phyloP scores from a whole-genome alignment of 2,797 vertebrate species.

The Myotis pilosus region DNA sequence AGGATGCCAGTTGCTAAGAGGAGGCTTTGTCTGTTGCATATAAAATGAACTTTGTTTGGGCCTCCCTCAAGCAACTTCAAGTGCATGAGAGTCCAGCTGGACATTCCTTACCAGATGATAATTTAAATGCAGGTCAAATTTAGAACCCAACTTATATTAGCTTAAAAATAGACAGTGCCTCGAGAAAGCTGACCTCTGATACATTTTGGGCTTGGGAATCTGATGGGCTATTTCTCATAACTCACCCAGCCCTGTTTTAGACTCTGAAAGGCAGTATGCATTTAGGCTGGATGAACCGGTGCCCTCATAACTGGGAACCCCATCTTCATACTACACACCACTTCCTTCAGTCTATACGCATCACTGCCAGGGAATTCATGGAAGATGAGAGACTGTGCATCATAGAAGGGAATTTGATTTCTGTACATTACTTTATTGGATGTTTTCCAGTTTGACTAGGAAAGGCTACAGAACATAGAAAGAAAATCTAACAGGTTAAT shows the following conservation, averaged over 20 bases:
- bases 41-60: conserved; percentile 72
- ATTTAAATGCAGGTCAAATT: conserved; percentile 69
- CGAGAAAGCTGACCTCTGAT: conserved; percentile 50
- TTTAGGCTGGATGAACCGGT: neutral
- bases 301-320: neutral
- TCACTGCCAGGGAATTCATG: neutral
- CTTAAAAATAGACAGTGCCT: conserved; percentile 68
- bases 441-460: neutral
- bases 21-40: conserved; percentile 61
- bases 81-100: conserved; percentile 47
- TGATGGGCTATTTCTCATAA: neutral
- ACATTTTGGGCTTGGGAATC: neutral
- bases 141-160: conserved; percentile 60
- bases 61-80: conserved; percentile 63
- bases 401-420: neutral
- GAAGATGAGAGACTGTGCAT: neutral
- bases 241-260: neutral
- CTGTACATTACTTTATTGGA: neutral
- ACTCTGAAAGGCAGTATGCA: neutral
- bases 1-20: conserved; percentile 63
- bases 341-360: neutral
- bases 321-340: neutral
- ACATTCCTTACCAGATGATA: conserved; percentile 59
- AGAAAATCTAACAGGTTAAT: neutral
- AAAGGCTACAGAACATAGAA: conserved; percentile 8